A percentile compares a stretch with the other conserved stretches of the same genome.
phyloP scores from a whole-genome alignment of 2,888 invertebrate genomes.

The Cephus runcator region DNA sequence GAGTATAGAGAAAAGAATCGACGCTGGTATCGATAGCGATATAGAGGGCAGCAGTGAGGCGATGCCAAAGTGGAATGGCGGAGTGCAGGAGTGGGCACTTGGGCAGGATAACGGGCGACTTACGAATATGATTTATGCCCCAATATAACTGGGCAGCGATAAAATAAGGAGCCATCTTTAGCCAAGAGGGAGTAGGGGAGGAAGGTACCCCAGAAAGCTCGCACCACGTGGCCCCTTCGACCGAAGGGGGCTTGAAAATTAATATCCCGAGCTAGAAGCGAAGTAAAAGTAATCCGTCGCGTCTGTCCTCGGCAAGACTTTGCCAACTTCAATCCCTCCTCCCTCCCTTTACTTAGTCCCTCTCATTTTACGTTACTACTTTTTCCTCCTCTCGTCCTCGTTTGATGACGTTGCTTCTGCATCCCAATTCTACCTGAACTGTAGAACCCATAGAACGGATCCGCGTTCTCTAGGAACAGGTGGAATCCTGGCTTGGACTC shows the following conservation, averaged over 20 bases:
- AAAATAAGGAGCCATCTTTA: constrained; percentile 47
- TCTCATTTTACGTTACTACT: too few species aligned
- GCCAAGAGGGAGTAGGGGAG: too few species aligned
- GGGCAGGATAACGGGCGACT: constrained; percentile 43
- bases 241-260: constrained; percentile 30
- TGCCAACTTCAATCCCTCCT: constrained; percentile 1
- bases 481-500: too few species aligned
- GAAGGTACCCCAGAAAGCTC: too few species aligned
- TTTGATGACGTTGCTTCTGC: not conserved
- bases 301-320: constrained; percentile 38
- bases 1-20: not conserved
- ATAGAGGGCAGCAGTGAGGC: constrained; percentile 27
- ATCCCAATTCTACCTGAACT: not conserved
- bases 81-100: constrained; percentile 6
- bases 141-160: constrained; percentile 54
- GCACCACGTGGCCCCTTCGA: constrained; percentile 14
- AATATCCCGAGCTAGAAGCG: constrained; percentile 27
- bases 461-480: too few species aligned
- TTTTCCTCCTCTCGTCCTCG: not conserved
- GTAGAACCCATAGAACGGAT: too few species aligned
- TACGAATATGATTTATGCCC: constrained; percentile 57
- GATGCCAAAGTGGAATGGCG: constrained; percentile 7
- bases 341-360: too few species aligned
- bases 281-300: constrained; percentile 39
- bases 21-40: not conserved